phyloP scores from a whole-genome alignment of 2,113 vertebrate species.

The Alces alces region DNA sequence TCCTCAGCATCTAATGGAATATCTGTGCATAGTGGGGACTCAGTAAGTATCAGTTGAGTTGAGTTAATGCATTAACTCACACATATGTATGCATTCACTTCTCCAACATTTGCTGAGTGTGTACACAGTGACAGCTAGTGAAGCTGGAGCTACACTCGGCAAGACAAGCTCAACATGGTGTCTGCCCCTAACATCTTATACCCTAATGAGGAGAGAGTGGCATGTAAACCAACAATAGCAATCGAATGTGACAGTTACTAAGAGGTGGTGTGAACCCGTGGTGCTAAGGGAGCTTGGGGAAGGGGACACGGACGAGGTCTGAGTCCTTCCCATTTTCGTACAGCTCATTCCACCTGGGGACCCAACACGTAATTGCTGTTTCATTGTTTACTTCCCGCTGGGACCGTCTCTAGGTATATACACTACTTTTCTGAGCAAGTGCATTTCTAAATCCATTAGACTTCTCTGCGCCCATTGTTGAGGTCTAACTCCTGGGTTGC shows the following conservation, averaged over 20 bases:
- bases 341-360: not conserved
- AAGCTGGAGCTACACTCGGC: not conserved
- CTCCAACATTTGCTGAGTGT: not conserved
- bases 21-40: not conserved
- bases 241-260: not conserved
- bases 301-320: not conserved
- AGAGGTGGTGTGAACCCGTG: not conserved
- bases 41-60: not conserved
- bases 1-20: not conserved
- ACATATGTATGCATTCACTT: not conserved
- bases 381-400: not conserved
- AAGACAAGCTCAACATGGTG: not conserved
- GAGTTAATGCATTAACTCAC: not conserved
- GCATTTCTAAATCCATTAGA: constrained; percentile 1
- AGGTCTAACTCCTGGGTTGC: not conserved
- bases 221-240: no score
- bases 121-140: not conserved
- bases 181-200: not conserved
- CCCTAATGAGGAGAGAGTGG: not conserved
- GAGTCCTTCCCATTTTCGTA: not conserved
- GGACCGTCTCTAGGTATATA: not conserved
- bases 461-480: not conserved
- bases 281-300: not conserved
- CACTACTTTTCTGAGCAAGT: not conserved
- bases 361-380: not conserved